A percentile compares a stretch with the other conserved stretches of the same genome.
Evolutionary conservation across 2,888 invertebrate species (phyloP).

Genomic region (Rhingia rostrata): DNA sequence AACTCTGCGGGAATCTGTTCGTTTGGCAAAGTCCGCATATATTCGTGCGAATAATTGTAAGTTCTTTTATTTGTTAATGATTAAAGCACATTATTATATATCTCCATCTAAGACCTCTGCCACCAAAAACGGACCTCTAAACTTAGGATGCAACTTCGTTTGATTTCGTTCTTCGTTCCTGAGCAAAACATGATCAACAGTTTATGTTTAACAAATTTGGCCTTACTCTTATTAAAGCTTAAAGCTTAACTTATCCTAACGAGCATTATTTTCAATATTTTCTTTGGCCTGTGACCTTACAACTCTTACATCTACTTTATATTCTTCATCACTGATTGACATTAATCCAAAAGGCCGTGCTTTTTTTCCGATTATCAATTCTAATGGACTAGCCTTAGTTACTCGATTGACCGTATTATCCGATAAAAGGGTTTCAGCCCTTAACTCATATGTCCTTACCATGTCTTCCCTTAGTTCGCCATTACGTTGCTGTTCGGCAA

Average conservation of each 20-base stretch:
- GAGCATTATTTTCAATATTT: constrained; percentile 26
- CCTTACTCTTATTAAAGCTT: constrained; percentile 17
- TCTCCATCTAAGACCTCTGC: constrained; percentile 19
- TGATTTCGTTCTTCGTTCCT: constrained; percentile 42
- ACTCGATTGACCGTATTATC: constrained; percentile 3
- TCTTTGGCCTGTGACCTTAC: constrained; percentile 23
- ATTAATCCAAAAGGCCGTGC: constrained; percentile 4
- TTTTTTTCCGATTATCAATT: constrained; percentile 12
- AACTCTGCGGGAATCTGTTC: constrained; percentile 13
- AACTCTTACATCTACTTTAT: constrained; percentile 15
- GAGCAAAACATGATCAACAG: constrained; percentile 49
- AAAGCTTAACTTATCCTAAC: constrained; percentile 35
- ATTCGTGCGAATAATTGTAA: constrained; percentile 13
- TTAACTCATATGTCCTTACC: too few relatives aligned
- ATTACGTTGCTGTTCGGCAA: too few relatives aligned
- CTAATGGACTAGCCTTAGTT: constrained; percentile 14
- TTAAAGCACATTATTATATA: constrained; percentile 11
- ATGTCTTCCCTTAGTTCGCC: too few relatives aligned
- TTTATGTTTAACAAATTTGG: constrained; percentile 28
- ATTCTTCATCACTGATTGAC: constrained; percentile 6
- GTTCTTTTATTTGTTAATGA: constrained; percentile 17
- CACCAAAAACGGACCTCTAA: constrained; percentile 21
- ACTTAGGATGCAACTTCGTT: constrained; percentile 43
- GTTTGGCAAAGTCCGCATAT: constrained; percentile 14
- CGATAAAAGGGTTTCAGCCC: constrained; percentile 8